Conservation (phyloP, 2,888 invertebrate species). For the Abrostola tripartita region DNA sequence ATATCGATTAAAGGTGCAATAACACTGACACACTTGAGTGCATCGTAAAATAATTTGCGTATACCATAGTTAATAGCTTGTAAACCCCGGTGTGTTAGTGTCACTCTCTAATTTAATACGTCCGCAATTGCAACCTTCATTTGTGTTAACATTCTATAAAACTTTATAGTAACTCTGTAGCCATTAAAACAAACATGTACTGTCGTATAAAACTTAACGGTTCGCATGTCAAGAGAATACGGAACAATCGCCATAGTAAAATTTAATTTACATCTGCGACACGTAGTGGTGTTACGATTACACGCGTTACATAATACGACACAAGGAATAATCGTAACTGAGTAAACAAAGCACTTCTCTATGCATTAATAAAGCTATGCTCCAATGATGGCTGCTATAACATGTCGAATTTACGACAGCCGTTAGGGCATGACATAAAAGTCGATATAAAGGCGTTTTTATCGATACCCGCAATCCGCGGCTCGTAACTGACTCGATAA, state of each 20-base stretch:
- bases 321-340: constrained; percentile 61
- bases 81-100: constrained; percentile 55
- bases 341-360: constrained; percentile 72
- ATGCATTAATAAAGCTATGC: constrained; percentile 78
- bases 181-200: constrained; percentile 56
- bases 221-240: constrained; percentile 60
- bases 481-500: constrained; percentile 75
- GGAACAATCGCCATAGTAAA: constrained; percentile 62
- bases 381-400: constrained; percentile 67
- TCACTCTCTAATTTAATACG: constrained; percentile 52
- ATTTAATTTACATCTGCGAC: constrained; percentile 69
- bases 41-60: constrained; percentile 57
- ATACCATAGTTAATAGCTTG: constrained; percentile 56
- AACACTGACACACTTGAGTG: constrained; percentile 49
- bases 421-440: constrained; percentile 76
- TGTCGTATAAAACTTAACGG: constrained; percentile 62
- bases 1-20: constrained; percentile 35
- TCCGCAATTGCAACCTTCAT: constrained; percentile 57
- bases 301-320: constrained; percentile 67
- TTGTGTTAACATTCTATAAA: constrained; percentile 61
- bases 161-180: constrained; percentile 54
- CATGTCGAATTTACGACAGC: constrained; percentile 76
- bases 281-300: constrained; percentile 62
- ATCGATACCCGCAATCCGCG: constrained; percentile 75
- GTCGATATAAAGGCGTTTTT: constrained; percentile 79